Conservation (phyloP, 2,888 invertebrate species). For the Plutella xylostella region DNA sequence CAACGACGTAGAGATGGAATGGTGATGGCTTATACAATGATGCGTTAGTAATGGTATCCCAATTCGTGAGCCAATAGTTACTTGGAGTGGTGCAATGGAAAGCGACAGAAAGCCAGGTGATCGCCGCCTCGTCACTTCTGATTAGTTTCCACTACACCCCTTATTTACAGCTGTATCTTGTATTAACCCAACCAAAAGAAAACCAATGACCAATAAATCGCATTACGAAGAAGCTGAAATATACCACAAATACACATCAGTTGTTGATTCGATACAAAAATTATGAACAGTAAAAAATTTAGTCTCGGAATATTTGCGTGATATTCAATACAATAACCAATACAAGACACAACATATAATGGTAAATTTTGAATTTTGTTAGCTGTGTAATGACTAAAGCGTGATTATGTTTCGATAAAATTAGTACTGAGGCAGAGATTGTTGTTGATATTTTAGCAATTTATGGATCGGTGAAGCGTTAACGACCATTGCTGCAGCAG, state of each 20-base stretch:
- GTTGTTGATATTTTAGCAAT: slow-evolving; percentile 10
- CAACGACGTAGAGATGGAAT: slow-evolving; percentile 56
- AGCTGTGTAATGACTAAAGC: slow-evolving; percentile 64
- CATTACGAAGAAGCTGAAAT: slow-evolving; percentile 68
- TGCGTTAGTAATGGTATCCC: slow-evolving; percentile 69
- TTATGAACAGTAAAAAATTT: slow-evolving; percentile 1
- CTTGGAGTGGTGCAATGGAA: slow-evolving; percentile 66
- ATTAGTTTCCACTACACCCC: slow-evolving; percentile 68
- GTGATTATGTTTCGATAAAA: slow-evolving; percentile 55
- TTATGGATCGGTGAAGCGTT: slow-evolving; percentile 10
- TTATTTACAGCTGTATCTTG: slow-evolving; percentile 68
- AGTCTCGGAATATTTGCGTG: slow-evolving; percentile 7
- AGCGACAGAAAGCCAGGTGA: slow-evolving; percentile 64
- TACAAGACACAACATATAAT: slow-evolving; percentile 67
- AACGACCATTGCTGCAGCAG: neutral
- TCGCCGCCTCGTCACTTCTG: slow-evolving; percentile 46
- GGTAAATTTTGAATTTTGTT: slow-evolving; percentile 66
- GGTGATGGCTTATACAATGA: slow-evolving; percentile 62
- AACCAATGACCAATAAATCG: slow-evolving; percentile 66
- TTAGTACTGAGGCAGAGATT: slow-evolving; percentile 28
- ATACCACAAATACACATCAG: slow-evolving; percentile 60
- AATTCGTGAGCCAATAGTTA: slow-evolving; percentile 66
- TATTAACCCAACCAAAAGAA: slow-evolving; percentile 70
- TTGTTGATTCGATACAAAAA: slow-evolving; percentile 12
- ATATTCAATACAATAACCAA: slow-evolving; percentile 58